A percentile compares a stretch with the other conserved stretches of the same genome.
These are phyloP conservation scores for Hylaeus anthracinus DNA, from an alignment of 1,140 invertebrate species.

Conservation along the genomic window DNA sequence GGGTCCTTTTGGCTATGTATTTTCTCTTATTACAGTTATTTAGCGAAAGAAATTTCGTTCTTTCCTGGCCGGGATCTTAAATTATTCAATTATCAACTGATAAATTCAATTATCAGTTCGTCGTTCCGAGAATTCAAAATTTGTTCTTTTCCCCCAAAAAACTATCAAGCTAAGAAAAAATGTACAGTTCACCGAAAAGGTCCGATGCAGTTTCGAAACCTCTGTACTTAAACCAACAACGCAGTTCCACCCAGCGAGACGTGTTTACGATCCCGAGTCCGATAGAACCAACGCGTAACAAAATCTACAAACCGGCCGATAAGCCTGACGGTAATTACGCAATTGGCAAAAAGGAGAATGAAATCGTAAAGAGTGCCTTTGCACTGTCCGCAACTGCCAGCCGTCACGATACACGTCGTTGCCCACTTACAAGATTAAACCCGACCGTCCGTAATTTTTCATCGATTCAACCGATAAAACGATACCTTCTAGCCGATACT, in stretches of 20 bases:
- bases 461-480: neutral
- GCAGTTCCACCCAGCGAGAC: neutral
- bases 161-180: no score
- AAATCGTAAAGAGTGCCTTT: neutral
- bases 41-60: no score
- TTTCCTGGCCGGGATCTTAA: no score
- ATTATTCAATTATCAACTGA: no score
- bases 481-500: constrained; percentile 4
- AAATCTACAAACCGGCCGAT: constrained; percentile 5
- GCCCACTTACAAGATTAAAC: constrained; percentile 4
- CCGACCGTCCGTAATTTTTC: constrained; percentile 13
- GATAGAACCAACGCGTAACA: neutral
- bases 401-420: neutral
- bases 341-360: constrained; percentile 5
- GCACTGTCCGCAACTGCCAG: neutral
- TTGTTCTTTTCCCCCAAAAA: no score
- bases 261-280: neutral
- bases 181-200: neutral
- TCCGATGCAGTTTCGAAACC: neutral
- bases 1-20: no score
- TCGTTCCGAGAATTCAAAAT: no score
- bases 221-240: neutral
- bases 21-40: no score
- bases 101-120: no score
- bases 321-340: constrained; percentile 1